Percentiles rank a stretch among this genome's conserved stretches.
phyloP scores from a whole-genome alignment of 2,888 invertebrate genomes.

The Buathra laborator region DNA sequence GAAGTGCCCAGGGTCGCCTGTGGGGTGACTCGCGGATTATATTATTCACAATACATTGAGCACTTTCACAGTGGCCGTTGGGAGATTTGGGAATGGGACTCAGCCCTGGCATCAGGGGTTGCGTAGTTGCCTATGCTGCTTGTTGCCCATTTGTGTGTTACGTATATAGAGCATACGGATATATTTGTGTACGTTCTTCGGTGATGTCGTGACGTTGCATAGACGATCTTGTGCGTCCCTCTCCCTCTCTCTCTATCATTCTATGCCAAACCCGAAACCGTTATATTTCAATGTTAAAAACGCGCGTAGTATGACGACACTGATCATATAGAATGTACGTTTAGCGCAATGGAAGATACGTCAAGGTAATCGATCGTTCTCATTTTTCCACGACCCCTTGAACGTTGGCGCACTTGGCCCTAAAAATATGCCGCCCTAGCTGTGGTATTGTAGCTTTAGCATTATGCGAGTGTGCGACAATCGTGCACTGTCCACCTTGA shows the following conservation, averaged over 20 bases:
- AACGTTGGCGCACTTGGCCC: conserved; percentile 61
- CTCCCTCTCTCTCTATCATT: not conserved
- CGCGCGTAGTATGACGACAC: conserved; percentile 13
- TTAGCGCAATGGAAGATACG: conserved; percentile 33
- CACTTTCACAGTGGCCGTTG: conserved; percentile 79
- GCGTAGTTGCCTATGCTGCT: conserved; percentile 52
- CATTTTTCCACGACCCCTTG: conserved; percentile 48
- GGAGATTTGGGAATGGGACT: conserved; percentile 74
- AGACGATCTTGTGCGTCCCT: not conserved
- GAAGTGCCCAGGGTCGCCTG: conserved; percentile 61
- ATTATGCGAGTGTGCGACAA: not conserved
- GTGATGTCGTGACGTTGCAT: conserved; percentile 23
- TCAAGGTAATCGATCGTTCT: conserved; percentile 67
- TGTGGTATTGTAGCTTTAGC: conserved; percentile 7
- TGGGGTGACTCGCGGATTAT: conserved; percentile 81
- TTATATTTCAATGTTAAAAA: conserved; percentile 18
- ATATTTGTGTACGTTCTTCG: not conserved
- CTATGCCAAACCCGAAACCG: not conserved
- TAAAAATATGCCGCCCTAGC: conserved; percentile 47
- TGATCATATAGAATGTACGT: not conserved
- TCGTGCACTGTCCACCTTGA: conserved; percentile 13
- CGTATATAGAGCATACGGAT: not conserved
- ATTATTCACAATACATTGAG: conserved; percentile 84
- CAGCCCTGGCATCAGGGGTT: conserved; percentile 51
- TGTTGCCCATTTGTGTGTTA: conserved; percentile 54